A percentile compares a stretch with the other conserved stretches of the same genome.
These are phyloP conservation scores for Drosophila setosimentum DNA, from an alignment of 2,888 invertebrate species.

Conservation along the genomic window DNA sequence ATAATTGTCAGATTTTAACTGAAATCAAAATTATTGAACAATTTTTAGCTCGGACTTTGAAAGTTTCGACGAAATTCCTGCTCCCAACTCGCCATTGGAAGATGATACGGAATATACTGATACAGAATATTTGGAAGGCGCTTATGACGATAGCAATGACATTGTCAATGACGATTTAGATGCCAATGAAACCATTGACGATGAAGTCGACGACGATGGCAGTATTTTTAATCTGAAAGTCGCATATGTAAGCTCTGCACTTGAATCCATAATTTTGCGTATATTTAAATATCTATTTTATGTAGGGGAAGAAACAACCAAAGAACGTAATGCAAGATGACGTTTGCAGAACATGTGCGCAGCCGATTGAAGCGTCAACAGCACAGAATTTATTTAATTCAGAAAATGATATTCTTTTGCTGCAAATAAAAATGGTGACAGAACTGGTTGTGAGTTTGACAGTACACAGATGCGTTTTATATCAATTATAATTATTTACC, in stretches of 20 bases:
- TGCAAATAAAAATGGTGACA: conserved; percentile 49
- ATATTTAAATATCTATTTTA: not conserved
- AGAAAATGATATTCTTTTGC: conserved; percentile 29
- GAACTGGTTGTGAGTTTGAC: conserved; percentile 35
- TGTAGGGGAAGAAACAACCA: conserved; percentile 11
- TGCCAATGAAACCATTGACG: not conserved
- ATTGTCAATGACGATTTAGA: conserved; percentile 2
- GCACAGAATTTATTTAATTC: conserved; percentile 41
- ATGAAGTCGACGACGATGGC: not conserved
- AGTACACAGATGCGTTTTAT: no score
- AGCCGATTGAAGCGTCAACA: conserved; percentile 13
- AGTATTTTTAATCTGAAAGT: not conserved
- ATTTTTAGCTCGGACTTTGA: conserved; percentile 22
- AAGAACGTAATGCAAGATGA: not conserved
- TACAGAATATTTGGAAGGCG: conserved; percentile 41
- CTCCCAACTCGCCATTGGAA: conserved; percentile 11
- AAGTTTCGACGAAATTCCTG: conserved; percentile 2
- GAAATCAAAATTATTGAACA: no score
- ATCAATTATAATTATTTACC: not conserved
- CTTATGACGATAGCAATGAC: conserved; percentile 6
- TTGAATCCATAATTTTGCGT: not conserved
- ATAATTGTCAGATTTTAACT: not conserved
- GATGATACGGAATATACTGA: conserved; percentile 33
- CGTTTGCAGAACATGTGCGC: conserved; percentile 57
- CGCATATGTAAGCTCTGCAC: not conserved